Base-by-base conservation (phyloP, 1,140 invertebrate genomes). In the Drosophila hydei region DNA sequence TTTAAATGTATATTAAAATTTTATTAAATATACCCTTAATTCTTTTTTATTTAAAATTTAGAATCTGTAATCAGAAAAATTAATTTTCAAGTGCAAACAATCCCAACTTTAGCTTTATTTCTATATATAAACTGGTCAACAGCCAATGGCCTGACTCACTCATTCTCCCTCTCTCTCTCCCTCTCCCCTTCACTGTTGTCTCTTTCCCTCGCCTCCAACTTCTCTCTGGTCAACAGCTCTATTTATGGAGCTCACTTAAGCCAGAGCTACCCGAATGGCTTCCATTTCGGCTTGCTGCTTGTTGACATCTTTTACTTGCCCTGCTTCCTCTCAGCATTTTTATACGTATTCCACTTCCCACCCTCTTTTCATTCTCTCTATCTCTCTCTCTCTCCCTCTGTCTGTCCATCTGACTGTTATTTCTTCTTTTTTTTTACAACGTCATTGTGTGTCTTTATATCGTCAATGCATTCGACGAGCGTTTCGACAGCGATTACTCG, bases 401-500 rank as follows among this genome's bases (percentile, higher is more conserved):
- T 33, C 30, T 30, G 9, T 6, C 38, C 38, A 40, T 14, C 9
- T 40, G 21, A 5, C 43, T 42, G 23, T 42, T 45, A 50, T 33
- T 12, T 56, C 27, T 30, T 9, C 27, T 9, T 12, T 48, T 56
- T 63, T 71, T 77, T 75, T 77, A 75, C 67, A 77, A 59, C 60
- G 62, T 75, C 63, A 69, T 77, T 71, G 69, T 58, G 36, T 65
- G 70, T 80, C 73, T 73, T 85, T 77, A 74, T 62, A 67, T 19
- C 69, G 61, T 67, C 68, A 65, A 67, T 79, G 62, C 77, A 68
- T 68, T 69, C 58, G 40, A 64, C 47, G 47, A 50, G 55, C 62
- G 68, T 68, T 85, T 48, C 81, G 83, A 81, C 81, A 81, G 74
- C 81, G 83, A 80, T 87, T 85, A 87, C 81, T 87, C 77, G 81